Evolutionary conservation across 2,797 vertebrate genomes (phyloP).

Genomic region (Helostoma temminkii): DNA sequence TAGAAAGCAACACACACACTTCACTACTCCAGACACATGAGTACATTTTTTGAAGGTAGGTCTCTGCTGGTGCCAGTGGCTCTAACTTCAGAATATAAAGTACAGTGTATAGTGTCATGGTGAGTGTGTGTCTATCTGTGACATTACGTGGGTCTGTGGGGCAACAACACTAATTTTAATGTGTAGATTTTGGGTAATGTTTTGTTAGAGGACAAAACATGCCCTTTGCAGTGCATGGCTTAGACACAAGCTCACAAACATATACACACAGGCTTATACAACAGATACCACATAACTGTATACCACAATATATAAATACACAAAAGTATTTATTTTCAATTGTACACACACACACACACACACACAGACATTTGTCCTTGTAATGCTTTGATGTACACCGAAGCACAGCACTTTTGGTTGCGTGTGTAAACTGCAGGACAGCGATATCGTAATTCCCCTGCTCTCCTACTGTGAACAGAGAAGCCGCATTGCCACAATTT

Average conservation of each 20-base stretch:
- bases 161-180: slow-evolving; percentile 31
- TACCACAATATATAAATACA: slow-evolving; percentile 21
- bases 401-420: slow-evolving; percentile 25
- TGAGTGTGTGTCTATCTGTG: neutral
- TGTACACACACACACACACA: slow-evolving; percentile 17
- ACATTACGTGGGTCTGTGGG: slow-evolving; percentile 33
- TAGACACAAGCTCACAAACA: neutral
- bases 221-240: neutral
- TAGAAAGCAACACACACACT: neutral
- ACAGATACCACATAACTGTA: neutral
- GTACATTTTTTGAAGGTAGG: slow-evolving; percentile 38
- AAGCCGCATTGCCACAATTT: slow-evolving; percentile 38
- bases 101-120: slow-evolving; percentile 27
- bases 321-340: slow-evolving; percentile 30
- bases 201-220: slow-evolving; percentile 47
- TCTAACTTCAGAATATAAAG: slow-evolving; percentile 58
- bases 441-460: slow-evolving; percentile 50
- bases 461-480: slow-evolving; percentile 58
- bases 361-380: slow-evolving; percentile 48
- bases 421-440: slow-evolving; percentile 46
- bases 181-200: slow-evolving; percentile 36
- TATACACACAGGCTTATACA: neutral
- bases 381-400: slow-evolving; percentile 50
- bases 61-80: slow-evolving; percentile 41
- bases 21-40: slow-evolving; percentile 27